phyloP scores from a whole-genome alignment of 2,888 invertebrate genomes.

The Eupithecia centaureata region DNA sequence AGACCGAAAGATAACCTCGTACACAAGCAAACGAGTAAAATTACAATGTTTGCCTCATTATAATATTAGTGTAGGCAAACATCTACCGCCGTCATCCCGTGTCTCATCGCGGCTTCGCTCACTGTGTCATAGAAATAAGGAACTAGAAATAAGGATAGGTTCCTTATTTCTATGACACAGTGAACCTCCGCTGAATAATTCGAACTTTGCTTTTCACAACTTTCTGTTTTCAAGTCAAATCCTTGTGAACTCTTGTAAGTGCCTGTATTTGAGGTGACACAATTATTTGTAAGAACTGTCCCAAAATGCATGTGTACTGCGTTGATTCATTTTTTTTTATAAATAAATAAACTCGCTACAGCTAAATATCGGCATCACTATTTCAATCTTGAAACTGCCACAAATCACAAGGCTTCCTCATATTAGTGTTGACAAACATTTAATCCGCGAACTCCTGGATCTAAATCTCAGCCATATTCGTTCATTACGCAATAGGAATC shows the following conservation, averaged over 20 bases:
- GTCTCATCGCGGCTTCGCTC: neutral
- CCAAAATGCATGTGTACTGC: no score
- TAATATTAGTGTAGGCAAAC: constrained; percentile 6
- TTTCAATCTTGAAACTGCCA: constrained; percentile 51
- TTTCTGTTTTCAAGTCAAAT: constrained; percentile 35
- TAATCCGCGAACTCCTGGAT: no score
- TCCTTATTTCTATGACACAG: no score
- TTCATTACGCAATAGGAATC: neutral
- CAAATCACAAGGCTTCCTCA: no score
- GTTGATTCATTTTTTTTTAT: no score
- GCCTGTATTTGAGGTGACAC: no score
- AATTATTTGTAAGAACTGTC: no score
- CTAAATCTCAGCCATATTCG: no score
- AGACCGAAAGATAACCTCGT: constrained; percentile 6
- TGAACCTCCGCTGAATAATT: neutral
- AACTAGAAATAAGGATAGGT: no score
- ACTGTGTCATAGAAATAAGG: neutral
- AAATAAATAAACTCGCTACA: no score
- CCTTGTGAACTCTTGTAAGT: constrained; percentile 44
- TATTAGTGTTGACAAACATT: no score
- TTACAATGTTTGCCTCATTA: constrained; percentile 9
- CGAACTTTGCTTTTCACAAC: constrained; percentile 2
- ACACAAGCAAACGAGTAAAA: constrained; percentile 6
- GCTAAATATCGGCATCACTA: constrained; percentile 41
- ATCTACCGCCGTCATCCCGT: neutral